Percentiles rank a stretch among this genome's conserved stretches.
Evolutionary conservation across 1,140 invertebrate genomes (phyloP).

Genomic region (Bombus superbus): DNA sequence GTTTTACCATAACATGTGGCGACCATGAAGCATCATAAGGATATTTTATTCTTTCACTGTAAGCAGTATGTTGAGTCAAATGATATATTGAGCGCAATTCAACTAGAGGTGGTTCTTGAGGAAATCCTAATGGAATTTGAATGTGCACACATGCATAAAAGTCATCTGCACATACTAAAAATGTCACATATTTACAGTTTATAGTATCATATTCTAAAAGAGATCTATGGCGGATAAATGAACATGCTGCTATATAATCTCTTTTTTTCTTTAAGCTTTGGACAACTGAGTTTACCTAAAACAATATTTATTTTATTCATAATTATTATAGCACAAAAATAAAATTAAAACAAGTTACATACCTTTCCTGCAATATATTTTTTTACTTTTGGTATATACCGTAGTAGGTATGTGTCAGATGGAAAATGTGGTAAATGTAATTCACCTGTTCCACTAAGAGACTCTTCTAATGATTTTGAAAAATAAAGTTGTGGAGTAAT

Average conservation of each 20-base stretch:
- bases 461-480: slow-evolving; percentile 75
- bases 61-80: slow-evolving; percentile 31
- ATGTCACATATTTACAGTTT: slow-evolving; percentile 60
- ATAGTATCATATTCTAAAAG: slow-evolving; percentile 72
- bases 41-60: slow-evolving; percentile 20
- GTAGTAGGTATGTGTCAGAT: slow-evolving; percentile 80
- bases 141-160: slow-evolving; percentile 69
- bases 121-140: slow-evolving; percentile 68
- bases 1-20: not conserved
- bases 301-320: slow-evolving; percentile 19
- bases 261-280: slow-evolving; percentile 56
- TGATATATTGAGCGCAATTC: slow-evolving; percentile 72
- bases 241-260: slow-evolving; percentile 56
- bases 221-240: slow-evolving; percentile 41
- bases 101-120: slow-evolving; percentile 66
- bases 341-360: slow-evolving; percentile 46
- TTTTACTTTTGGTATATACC: slow-evolving; percentile 84
- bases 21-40: slow-evolving; percentile 33
- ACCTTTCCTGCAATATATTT: slow-evolving; percentile 83
- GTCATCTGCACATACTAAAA: slow-evolving; percentile 61
- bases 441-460: slow-evolving; percentile 58
- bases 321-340: not conserved
- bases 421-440: slow-evolving; percentile 74
- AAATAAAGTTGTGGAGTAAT: slow-evolving; percentile 71
- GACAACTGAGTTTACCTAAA: slow-evolving; percentile 65